Percentiles rank a stretch among this genome's conserved stretches.
Conservation (phyloP, 2,888 invertebrate species). For the Drosophila subsilvestris region DNA sequence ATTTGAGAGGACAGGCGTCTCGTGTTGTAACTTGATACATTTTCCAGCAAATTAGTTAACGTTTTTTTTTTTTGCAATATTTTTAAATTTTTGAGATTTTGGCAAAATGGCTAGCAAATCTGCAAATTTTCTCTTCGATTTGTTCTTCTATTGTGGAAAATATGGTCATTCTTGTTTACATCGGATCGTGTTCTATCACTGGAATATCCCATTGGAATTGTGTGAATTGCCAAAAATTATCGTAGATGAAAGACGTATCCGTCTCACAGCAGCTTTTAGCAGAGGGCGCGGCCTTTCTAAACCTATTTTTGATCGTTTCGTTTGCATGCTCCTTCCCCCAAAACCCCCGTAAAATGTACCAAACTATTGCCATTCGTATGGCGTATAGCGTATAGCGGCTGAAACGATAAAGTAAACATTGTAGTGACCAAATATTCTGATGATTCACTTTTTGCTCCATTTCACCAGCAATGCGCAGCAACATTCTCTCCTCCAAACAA, state of each 20-base stretch:
- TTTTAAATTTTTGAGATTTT: no score
- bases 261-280: neutral
- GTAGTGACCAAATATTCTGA: slow-evolving; percentile 50
- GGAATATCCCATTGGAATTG: no score
- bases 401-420: slow-evolving; percentile 41
- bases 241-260: neutral
- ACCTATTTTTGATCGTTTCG: neutral
- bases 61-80: no score
- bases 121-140: neutral
- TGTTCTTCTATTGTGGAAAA: no score
- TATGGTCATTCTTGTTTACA: no score
- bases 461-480: slow-evolving; percentile 4
- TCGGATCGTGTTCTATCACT: no score
- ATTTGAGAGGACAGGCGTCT: slow-evolving; percentile 16
- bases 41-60: neutral
- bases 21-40: neutral
- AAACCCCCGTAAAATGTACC: slow-evolving; percentile 2
- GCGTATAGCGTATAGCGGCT: slow-evolving; percentile 17
- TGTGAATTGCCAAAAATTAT: no score
- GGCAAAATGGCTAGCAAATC: neutral
- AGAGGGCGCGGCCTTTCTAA: neutral
- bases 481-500: slow-evolving; percentile 16
- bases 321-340: neutral
- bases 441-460: slow-evolving; percentile 38
- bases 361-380: slow-evolving; percentile 4